Evolutionary conservation across 2,888 invertebrate species (phyloP).

Genomic region (Aricia artaxerxes): DNA sequence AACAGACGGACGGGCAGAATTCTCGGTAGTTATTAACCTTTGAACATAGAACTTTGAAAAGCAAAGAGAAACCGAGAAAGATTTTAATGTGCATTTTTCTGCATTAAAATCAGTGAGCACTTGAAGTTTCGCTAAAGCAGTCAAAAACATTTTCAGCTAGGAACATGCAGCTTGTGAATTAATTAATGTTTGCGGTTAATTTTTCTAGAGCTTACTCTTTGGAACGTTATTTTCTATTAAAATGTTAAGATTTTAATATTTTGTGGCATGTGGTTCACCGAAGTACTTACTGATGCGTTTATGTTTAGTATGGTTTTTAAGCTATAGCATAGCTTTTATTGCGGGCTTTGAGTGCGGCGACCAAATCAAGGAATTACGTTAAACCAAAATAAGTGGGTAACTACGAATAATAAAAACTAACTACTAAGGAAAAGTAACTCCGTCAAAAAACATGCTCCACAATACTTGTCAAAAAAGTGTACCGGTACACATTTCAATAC

Average conservation of each 20-base stretch:
- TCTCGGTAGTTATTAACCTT: neutral
- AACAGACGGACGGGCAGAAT: neutral
- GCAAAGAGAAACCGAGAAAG: slow-evolving; percentile 12
- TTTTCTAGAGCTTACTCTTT: neutral
- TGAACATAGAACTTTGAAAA: neutral
- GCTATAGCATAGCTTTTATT: too few species aligned
- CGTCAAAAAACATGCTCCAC: too few species aligned
- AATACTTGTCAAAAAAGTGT: too few species aligned
- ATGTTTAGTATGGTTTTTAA: too few species aligned
- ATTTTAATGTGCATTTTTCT: slow-evolving; percentile 15
- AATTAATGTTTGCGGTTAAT: slow-evolving; percentile 19
- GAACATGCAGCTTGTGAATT: slow-evolving; percentile 1
- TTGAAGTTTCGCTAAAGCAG: slow-evolving; percentile 16
- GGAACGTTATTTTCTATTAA: neutral
- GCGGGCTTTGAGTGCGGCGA: too few species aligned
- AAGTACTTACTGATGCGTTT: too few species aligned
- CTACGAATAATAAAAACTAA: too few species aligned
- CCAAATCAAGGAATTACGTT: too few species aligned
- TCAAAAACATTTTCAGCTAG: slow-evolving; percentile 2
- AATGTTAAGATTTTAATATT: neutral
- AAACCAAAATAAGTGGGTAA: too few species aligned
- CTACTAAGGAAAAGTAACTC: too few species aligned
- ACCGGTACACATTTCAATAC: too few species aligned
- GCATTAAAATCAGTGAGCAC: slow-evolving; percentile 1
- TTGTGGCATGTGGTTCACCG: neutral